phyloP scores from a whole-genome alignment of 2,888 invertebrate genomes.

The Acleris sparsana region DNA sequence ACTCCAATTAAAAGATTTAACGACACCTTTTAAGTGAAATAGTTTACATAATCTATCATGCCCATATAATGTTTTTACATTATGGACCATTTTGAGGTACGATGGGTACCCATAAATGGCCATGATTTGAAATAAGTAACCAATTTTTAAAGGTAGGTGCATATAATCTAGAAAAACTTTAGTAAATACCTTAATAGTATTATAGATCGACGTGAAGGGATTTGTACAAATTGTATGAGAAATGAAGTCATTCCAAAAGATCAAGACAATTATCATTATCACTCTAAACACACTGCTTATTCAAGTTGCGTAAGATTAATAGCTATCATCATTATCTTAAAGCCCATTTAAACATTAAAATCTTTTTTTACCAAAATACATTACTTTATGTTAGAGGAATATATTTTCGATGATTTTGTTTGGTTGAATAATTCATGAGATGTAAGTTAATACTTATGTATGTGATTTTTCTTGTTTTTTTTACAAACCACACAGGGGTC shows the following conservation, averaged over 20 bases:
- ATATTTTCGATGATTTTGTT: conserved; percentile 54
- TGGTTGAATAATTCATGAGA: conserved; percentile 37
- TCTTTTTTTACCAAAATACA: conserved; percentile 66
- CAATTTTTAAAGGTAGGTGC: conserved; percentile 38
- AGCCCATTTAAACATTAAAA: conserved; percentile 64
- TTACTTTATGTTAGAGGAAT: conserved; percentile 53
- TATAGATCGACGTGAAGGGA: conserved; percentile 9
- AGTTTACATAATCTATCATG: conserved; percentile 56
- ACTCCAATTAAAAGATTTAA: conserved; percentile 43
- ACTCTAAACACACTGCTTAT: conserved; percentile 49
- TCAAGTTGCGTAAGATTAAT: conserved; percentile 59
- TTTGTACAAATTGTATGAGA: conserved; percentile 56
- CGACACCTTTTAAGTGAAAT: conserved; percentile 43
- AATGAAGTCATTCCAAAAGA: conserved; percentile 66
- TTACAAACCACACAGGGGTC: background rate
- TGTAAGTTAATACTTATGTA: background rate
- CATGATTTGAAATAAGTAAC: conserved; percentile 48
- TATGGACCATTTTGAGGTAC: conserved; percentile 55
- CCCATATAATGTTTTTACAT: conserved; percentile 65
- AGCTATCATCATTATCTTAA: conserved; percentile 54
- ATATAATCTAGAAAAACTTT: conserved; percentile 25
- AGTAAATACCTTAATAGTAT: conserved; percentile 11
- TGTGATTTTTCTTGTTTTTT: background rate
- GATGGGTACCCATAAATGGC: conserved; percentile 48
- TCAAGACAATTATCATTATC: conserved; percentile 52